These are phyloP conservation scores for Philereme vetulata DNA, from an alignment of 2,888 invertebrate species.

Conservation along the genomic window DNA sequence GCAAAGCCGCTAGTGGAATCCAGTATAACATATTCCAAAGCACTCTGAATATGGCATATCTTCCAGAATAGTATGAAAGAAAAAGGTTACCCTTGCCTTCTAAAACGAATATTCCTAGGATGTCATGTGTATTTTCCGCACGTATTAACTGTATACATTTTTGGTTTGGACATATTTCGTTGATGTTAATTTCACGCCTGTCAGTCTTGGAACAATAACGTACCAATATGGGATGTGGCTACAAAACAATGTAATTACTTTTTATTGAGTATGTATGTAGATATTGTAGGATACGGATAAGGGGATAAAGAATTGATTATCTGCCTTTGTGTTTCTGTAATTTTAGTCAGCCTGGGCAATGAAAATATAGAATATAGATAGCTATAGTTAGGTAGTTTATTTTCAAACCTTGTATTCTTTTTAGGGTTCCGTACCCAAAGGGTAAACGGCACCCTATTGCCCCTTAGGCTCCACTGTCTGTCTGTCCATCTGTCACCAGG, in stretches of 20 bases:
- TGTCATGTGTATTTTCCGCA: constrained; percentile 38
- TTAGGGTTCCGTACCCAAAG: too few relatives aligned
- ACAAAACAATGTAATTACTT: constrained; percentile 13
- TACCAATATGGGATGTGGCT: constrained; percentile 22
- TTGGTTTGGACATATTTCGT: constrained; percentile 49
- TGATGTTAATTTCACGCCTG: constrained; percentile 65
- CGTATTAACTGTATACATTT: constrained; percentile 47
- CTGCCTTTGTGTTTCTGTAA: constrained; percentile 10
- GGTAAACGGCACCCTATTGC: too few relatives aligned
- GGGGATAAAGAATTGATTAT: constrained; percentile 8
- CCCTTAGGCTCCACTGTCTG: too few relatives aligned
- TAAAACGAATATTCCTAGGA: constrained; percentile 29
- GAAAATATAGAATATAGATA: neutral
- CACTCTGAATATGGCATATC: too few relatives aligned
- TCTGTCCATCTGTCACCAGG: too few relatives aligned
- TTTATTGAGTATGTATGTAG: constrained; percentile 7
- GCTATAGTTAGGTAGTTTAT: too few relatives aligned
- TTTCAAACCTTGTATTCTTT: too few relatives aligned
- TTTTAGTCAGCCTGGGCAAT: neutral
- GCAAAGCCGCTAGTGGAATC: too few relatives aligned
- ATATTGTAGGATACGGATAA: constrained; percentile 1
- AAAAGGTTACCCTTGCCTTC: constrained; percentile 18
- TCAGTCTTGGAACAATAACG: constrained; percentile 46
- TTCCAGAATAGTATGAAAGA: constrained; percentile 5
- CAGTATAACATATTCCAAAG: too few relatives aligned